Evolutionary conservation across 2,113 vertebrate species (phyloP).

Genomic region (Chaenogobius annularis): DNA sequence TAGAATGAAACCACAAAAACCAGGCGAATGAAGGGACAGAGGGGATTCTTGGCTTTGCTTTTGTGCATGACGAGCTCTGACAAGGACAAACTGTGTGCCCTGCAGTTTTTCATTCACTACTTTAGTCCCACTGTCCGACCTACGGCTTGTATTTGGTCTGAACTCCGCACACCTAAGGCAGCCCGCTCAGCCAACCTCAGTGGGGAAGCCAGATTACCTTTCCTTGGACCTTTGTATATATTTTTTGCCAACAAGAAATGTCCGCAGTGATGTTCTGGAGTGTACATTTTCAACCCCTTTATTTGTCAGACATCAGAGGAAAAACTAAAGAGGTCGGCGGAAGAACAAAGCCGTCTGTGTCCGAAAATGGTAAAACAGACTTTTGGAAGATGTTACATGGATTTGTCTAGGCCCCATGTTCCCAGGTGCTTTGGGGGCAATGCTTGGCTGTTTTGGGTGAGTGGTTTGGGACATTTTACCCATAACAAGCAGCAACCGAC

Average conservation of each 20-base stretch:
- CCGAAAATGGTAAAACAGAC: slow-evolving; percentile 10
- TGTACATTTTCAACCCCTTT: slow-evolving; percentile 1
- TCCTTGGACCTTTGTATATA: slow-evolving; percentile 5
- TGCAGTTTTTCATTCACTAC: slow-evolving; percentile 14
- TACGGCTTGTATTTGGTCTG: slow-evolving; percentile 4
- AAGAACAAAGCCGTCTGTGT: neutral
- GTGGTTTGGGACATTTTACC: neutral
- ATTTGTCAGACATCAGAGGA: neutral
- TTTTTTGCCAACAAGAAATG: slow-evolving; percentile 19
- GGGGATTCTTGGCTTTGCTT: neutral
- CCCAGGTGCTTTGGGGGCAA: slow-evolving; percentile 1
- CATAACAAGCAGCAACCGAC: slow-evolving; percentile 4
- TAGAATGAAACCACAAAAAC: too few species aligned
- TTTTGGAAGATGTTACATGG: neutral
- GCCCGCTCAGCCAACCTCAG: slow-evolving; percentile 22
- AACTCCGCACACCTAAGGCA: slow-evolving; percentile 27
- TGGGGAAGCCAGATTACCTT: slow-evolving; percentile 14
- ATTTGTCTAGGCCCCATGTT: neutral
- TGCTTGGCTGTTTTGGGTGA: neutral
- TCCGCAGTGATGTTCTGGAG: slow-evolving; percentile 4
- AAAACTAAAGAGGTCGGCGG: neutral
- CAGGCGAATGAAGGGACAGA: neutral
- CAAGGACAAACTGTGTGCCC: slow-evolving; percentile 8
- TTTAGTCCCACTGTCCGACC: neutral
- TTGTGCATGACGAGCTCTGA: slow-evolving; percentile 3